Base-by-base conservation (phyloP, 2,888 invertebrate species). In the Eugnorisma glareosa region DNA sequence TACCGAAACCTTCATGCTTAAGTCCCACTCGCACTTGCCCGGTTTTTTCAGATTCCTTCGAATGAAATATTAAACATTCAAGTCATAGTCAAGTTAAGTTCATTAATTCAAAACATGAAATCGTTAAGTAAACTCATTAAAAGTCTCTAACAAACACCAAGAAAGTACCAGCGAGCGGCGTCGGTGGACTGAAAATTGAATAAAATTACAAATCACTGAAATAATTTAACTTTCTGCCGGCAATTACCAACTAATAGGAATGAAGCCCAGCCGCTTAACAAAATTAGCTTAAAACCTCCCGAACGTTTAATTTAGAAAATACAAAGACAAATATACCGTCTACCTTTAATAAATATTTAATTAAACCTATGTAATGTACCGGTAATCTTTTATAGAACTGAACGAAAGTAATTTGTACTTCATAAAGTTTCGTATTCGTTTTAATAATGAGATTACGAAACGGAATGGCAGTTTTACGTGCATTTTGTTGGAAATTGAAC, bases 211-310 rank as follows among this genome's bases (percentile, higher is more conserved):
- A 88, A 86, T 85, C 80, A 73, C 67, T 71, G 61, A 79, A 75
- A 84, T 86, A 81, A 85, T 85, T 84, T 79, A 86, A 88, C 83
- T 87, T 85, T 82, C 75, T 77, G 73, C 82, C 75, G 70, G 78
- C 79, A 86, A 87, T 88, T 86, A 85, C 77, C 79, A 73, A 67
- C 57, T 87, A 84, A 88, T 84, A 79, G 77, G 68, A 74, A 81
- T 75, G 69, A 79, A 75, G 61, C 83, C 70, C 77, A 75, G 70
- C 57, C 76, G 79, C 73, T 86, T 81, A 75, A 75, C 70, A 35
- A 80, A 87, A 85, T 88, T 80, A 73, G 37, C 67, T 71, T 73
- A 51, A 81, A 78, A 61, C 66, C 64, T 74, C 59, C 68, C 57
- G 63, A 75, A 74, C 69, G 37, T 72, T 80, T 69, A 86, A 79